Base-by-base conservation (phyloP, 2,797 vertebrate species). In the Leptodactylus fallax region DNA sequence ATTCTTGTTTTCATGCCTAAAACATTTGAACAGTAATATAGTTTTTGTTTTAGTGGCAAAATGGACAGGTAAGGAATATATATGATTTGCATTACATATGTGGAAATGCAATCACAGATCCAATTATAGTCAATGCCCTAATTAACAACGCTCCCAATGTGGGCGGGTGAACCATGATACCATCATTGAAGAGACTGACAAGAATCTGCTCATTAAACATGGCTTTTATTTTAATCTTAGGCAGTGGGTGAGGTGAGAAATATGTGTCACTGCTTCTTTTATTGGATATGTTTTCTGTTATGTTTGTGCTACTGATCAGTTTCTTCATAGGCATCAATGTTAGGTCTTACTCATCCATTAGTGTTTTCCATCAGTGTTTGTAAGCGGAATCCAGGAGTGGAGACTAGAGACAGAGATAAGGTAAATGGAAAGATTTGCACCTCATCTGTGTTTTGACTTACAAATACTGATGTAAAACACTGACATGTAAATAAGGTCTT, bases 191-290 rank as follows among this genome's bases (percentile, higher is more conserved):
- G 63, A 80, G 63, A 10, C 79, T 89, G 88, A 89, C 79, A 83
- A 71, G 85, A 89, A 79, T 83, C 53, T 87, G 80, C 58, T 86
- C 61, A 71, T 89, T 89, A 79, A 71, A 79, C 21, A 77, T 86
- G 85, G 14, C n/a, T 79, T 89, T 89, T 87, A 89, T 89, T 89
- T 89, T 89, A 71, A 89, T 78, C 72, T 67, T 71, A 72, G 63
- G 23, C 61, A 83, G 88, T 89, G 88, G 88, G 88, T 83, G 88
- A 83, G 74, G 88, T 87, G 88, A 89, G 85, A 86, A 80, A 72
- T 89, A 86, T 89, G 80, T 89, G 88, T 89, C 88, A 89, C 63
- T 10, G 80, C 17, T 79, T 86, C 56, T 47, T 86, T 36, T 71
- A 72, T 69, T 83, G 56, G 60, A 83, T 58, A 85, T 27, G 63